A percentile compares a stretch with the other conserved stretches of the same genome.
phyloP scores from a whole-genome alignment of 2,797 vertebrate species.

The Smutsia temminckii region DNA sequence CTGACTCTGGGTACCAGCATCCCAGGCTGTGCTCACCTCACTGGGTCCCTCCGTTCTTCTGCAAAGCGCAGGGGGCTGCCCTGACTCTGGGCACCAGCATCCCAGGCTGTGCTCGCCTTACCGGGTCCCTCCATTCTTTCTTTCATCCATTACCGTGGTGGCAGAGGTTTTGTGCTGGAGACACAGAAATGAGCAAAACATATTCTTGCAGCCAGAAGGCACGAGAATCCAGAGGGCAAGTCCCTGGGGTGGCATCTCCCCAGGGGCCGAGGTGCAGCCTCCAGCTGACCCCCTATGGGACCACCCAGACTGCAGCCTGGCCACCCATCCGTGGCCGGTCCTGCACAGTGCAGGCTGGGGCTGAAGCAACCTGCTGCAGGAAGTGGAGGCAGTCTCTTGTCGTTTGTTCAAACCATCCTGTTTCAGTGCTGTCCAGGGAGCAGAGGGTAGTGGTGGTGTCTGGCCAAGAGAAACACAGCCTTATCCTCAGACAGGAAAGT shows the following conservation, averaged over 20 bases:
- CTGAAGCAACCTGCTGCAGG: too few species aligned
- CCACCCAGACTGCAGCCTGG: fast-evolving
- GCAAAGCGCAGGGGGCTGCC: not conserved
- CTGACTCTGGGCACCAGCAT: not conserved
- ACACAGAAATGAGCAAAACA: fast-evolving
- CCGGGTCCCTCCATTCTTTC: fast-evolving
- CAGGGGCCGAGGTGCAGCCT: fast-evolving
- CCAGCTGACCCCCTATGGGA: fast-evolving
- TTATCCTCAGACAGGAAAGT: not conserved
- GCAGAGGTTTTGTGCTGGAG: not conserved
- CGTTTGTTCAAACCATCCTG: fast-evolving
- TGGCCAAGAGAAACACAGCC: not conserved
- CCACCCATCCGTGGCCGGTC: fast-evolving
- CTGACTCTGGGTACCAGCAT: not conserved
- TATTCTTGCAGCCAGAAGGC: too few species aligned
- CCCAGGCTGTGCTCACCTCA: too few species aligned
- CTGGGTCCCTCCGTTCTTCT: fast-evolving
- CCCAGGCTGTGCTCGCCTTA: too few species aligned
- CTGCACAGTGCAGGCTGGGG: not conserved
- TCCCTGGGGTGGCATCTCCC: too few species aligned
- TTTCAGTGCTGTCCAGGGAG: not conserved
- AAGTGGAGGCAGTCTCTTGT: fast-evolving
- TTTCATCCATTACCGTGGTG: too few species aligned
- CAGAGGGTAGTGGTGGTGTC: not conserved
- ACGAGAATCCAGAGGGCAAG: not conserved